Evolutionary conservation across 1,140 invertebrate species (phyloP), one percentile per base, ranked within the genome.

Genomic region (Matsumurasca onukii): DNA sequence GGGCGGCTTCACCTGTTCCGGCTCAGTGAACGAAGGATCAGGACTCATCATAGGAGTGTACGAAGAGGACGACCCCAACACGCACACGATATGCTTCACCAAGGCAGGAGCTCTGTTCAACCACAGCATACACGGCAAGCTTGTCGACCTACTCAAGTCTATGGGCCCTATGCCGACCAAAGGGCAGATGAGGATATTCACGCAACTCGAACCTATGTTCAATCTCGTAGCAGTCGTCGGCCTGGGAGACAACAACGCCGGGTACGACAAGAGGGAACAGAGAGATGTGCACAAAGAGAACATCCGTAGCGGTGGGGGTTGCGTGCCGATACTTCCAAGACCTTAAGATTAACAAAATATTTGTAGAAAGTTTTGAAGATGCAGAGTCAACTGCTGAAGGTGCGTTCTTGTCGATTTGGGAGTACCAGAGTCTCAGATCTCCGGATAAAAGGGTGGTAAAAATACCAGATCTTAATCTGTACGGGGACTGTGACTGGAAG

Each of bases 341-440:
- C 22, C 49, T 57, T 31, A 61, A 66, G 13, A 52, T 70, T 5
- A 45, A 62, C 2, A 77, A 81, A 9, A 78, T 82, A 22, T 78
- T 79, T 5, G 77, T 94, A 0, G 91, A 93, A 76, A 82, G 83
- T 39, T 86, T 91, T 74, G 86, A 84, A 0, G 84, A 91, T 78
- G 83, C 89, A 1, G 88, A 91, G 78, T 86, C 89, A 30, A 85
- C 89, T 2, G 91, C 91, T 2, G 91, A 93, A 78, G 91, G 90
- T 2, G 84, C 85, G 49, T 72, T 79, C 29, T 78, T 94, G 39
- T 81, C 82, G 48, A 75, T 87, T 2, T 91, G 83, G 81, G 78
- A 78, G 45, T 91, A 85, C 77, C 88, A 91, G 79, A 87, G 88
- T 63, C 55, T 68, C 20, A 72, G 66, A 29, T n/a, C 22, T 31